Base-by-base conservation (phyloP, 2,888 invertebrate species). In the Drosophila ezoana region DNA sequence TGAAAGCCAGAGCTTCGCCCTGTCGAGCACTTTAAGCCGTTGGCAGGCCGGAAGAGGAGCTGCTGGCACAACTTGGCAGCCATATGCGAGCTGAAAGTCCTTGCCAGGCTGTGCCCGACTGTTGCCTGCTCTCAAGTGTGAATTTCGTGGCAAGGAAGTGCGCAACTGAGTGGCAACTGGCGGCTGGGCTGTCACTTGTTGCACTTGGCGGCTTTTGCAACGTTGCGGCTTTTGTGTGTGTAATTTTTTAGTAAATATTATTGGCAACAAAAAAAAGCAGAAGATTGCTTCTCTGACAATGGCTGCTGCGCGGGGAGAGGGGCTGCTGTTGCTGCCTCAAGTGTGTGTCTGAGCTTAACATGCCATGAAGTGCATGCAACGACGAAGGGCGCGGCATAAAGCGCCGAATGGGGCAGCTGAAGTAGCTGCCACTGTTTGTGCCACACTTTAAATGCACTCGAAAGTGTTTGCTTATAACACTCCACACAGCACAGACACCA, bases 391-490 rank as follows among this genome's bases (percentile, higher is more conserved):
- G 40, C 35, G 35, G 40, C 35, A 44, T 20, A 40, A 23, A 45
- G 52, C 60, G 41, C 45, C 48, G 74, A 45, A 65, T 63, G 49
- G 59, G 53, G 72, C 38, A 43, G 67, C 61, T 83, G 81, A 81
- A 83, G 82, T 83, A 78, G 82, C 84, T 75, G 87, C 78, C 86
- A 70, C 81, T 79, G 79, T 81, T 81, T 79, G 81, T 81, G 81
- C 81, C 83, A 75, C 79, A 84, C 87, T 84, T 87, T 87, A 84
- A 87, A 84, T 84, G 85, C 87, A 87, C 83, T 84, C 69, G 71
- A 81, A 81, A 72, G 77, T 84, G 83, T 84, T 84, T 84, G 83
- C 87, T 84, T 79, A 81, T 84, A 79, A 71, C 75, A 81, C 85
- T 87, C 62, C 51, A 74, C 57, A 59, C 47, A 28, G 28, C 28